Conservation (phyloP, 2,113 vertebrate genomes). For the Cynoglossus semilaevis region DNA sequence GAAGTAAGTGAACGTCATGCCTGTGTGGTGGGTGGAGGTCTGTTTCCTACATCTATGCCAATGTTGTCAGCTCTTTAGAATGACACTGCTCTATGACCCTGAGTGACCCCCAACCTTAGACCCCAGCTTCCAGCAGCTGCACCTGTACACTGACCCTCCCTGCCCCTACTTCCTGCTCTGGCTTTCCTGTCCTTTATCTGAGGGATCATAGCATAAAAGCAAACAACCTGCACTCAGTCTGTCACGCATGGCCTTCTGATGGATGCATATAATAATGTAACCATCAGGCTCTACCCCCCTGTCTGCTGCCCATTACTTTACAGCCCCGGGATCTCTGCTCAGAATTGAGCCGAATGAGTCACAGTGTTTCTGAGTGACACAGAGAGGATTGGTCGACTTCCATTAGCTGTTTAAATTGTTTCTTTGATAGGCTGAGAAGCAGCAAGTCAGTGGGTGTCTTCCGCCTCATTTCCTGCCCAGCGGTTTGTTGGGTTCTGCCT, state of each 20-base stretch:
- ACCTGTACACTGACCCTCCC: slow-evolving; percentile 48
- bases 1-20: too few relatives aligned
- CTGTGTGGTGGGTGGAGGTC: too few relatives aligned
- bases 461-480: slow-evolving; percentile 66
- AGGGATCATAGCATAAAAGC: slow-evolving; percentile 31
- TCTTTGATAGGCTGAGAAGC: slow-evolving; percentile 55
- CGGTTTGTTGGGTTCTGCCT: slow-evolving; percentile 36
- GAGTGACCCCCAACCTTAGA: slow-evolving; percentile 24
- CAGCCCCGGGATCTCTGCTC: slow-evolving; percentile 53
- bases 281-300: slow-evolving; percentile 14
- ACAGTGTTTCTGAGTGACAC: slow-evolving; percentile 19
- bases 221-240: slow-evolving; percentile 18
- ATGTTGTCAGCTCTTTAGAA: not conserved
- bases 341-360: slow-evolving; percentile 54
- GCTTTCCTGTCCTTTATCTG: slow-evolving; percentile 59
- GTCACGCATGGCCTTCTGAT: slow-evolving; percentile 8
- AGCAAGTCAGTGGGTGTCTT: slow-evolving; percentile 62
- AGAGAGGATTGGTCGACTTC: slow-evolving; percentile 50
- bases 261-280: slow-evolving; percentile 43
- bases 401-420: slow-evolving; percentile 69
- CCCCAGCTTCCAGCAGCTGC: slow-evolving; percentile 33
- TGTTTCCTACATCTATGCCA: too few relatives aligned
- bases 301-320: slow-evolving; percentile 38
- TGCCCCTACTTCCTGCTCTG: slow-evolving; percentile 27
- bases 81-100: slow-evolving; percentile 11